A percentile compares a stretch with the other conserved stretches of the same genome.
Evolutionary conservation across 92 coral and sea anemone species (phyloP).

Genomic region (Umimayanthus chanpuru): DNA sequence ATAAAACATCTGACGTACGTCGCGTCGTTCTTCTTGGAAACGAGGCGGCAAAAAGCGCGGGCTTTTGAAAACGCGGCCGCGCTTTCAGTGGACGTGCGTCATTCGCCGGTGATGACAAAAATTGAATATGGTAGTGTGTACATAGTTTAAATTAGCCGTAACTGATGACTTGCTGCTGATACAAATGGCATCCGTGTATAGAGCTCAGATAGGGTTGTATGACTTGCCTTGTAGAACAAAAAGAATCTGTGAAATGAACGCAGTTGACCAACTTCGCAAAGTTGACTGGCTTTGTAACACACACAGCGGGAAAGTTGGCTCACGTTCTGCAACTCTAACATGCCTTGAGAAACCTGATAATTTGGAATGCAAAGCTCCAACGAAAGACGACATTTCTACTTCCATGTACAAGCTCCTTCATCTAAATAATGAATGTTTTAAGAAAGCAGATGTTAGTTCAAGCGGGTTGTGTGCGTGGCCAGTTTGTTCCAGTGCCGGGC

Average conservation of each 20-base stretch:
- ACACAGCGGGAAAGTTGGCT: neutral
- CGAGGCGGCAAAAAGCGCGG: constrained; percentile 11
- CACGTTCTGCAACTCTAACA: constrained; percentile 5
- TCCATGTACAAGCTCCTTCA: constrained; percentile 36
- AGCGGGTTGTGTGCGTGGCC: constrained; percentile 64
- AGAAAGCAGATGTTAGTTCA: neutral
- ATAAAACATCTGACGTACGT: no score
- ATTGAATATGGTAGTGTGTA: neutral
- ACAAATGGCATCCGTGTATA: constrained; percentile 37
- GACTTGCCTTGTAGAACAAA: constrained; percentile 39
- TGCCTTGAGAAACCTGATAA: neutral
- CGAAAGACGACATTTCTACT: constrained; percentile 10
- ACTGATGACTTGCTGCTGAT: neutral
- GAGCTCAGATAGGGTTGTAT: constrained; percentile 36
- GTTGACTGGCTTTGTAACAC: constrained; percentile 17
- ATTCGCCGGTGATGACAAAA: neutral
- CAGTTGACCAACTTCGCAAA: constrained; percentile 33
- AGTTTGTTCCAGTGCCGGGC: constrained; percentile 52
- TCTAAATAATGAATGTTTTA: constrained; percentile 2
- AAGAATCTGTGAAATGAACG: constrained; percentile 23
- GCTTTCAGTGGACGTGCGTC: neutral
- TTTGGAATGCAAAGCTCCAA: neutral
- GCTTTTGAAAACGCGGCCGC: constrained; percentile 9
- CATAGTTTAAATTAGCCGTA: neutral
- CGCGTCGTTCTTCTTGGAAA: no score